Evolutionary conservation across 2,113 vertebrate genomes (phyloP).

Genomic region (Xiphorhynchus elegans): DNA sequence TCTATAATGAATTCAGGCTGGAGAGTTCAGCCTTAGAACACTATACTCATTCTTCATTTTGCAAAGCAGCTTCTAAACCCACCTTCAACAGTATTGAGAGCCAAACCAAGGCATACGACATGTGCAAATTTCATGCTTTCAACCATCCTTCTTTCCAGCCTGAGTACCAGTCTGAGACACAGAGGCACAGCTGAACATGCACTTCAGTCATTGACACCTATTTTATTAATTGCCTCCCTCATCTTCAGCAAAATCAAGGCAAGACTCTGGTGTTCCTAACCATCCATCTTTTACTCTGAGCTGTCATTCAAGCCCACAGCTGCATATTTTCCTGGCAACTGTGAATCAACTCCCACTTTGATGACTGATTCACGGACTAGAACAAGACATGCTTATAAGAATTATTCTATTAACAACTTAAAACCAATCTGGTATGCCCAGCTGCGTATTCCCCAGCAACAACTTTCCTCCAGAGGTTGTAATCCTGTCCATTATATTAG

Average conservation of each 20-base stretch:
- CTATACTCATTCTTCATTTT: not conserved
- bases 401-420: slow-evolving; percentile 9
- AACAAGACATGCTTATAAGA: not conserved
- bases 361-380: slow-evolving; percentile 19
- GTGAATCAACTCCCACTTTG: slow-evolving; percentile 11
- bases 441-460: not conserved
- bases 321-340: slow-evolving; percentile 12
- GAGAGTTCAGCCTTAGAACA: not conserved
- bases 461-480: not conserved
- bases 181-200: not conserved
- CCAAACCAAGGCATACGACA: not conserved
- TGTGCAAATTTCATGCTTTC: not conserved
- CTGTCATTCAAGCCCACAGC: slow-evolving; percentile 42
- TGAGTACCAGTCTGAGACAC: not conserved
- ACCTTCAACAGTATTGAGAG: not conserved
- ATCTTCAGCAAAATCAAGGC: not conserved
- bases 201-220: not conserved
- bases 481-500: not conserved
- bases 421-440: not conserved
- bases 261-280: not conserved
- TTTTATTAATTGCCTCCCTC: not conserved
- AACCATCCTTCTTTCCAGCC: not conserved
- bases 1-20: not conserved
- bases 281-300: not conserved
- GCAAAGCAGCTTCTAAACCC: not conserved